These are phyloP conservation scores for Boloria euphrosyne DNA, from an alignment of 2,888 invertebrate species.

Conservation along the genomic window DNA sequence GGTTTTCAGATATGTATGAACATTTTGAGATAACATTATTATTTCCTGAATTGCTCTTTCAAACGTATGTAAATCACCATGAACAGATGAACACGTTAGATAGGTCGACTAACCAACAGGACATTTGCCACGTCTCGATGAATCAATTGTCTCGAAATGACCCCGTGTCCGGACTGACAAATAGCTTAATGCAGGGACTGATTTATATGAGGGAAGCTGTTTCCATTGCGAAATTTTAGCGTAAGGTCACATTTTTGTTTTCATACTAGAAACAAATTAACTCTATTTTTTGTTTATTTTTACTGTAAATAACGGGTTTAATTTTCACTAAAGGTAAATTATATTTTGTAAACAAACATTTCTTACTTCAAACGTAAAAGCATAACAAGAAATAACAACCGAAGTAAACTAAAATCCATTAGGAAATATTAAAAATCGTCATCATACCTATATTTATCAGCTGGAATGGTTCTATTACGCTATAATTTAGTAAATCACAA, in stretches of 20 bases:
- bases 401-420: too few species aligned
- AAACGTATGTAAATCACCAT: slow-evolving; percentile 9
- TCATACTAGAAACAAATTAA: not conserved
- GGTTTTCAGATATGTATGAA: too few species aligned
- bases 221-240: slow-evolving; percentile 25
- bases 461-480: too few species aligned
- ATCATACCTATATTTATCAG: too few species aligned
- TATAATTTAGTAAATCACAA: too few species aligned
- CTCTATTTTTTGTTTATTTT: not conserved
- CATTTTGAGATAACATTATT: too few species aligned
- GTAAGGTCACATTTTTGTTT: not conserved
- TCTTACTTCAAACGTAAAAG: not conserved
- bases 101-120: slow-evolving; percentile 44
- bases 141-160: slow-evolving; percentile 73
- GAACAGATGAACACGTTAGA: slow-evolving; percentile 25
- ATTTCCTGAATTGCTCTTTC: too few species aligned
- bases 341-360: not conserved
- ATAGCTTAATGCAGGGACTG: slow-evolving; percentile 43
- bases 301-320: not conserved
- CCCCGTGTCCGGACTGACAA: slow-evolving; percentile 55
- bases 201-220: slow-evolving; percentile 34
- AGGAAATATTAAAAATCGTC: too few species aligned
- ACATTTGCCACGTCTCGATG: slow-evolving; percentile 70
- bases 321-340: too few species aligned
- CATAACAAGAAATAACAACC: too few species aligned